A percentile compares a stretch with the other conserved stretches of the same genome.
Conservation (phyloP, 1,140 invertebrate genomes). For the Platorchestia sp. region DNA sequence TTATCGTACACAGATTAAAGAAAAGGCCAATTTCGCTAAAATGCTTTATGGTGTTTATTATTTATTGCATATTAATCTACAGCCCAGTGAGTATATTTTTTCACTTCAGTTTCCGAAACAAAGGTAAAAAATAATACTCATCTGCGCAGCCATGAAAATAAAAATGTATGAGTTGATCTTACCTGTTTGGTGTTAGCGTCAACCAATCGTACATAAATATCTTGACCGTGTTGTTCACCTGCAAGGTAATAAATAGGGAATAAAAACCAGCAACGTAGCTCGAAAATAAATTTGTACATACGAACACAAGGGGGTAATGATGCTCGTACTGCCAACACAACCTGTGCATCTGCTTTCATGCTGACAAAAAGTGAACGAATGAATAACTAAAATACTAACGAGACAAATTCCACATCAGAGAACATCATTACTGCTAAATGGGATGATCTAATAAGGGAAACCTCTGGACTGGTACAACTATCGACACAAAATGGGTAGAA, state of each 20-base stretch:
- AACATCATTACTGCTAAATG: not conserved
- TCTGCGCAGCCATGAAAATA: not conserved
- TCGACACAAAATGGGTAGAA: not conserved
- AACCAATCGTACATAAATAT: slow-evolving; percentile 57
- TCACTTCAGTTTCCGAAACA: not conserved
- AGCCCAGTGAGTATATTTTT: not conserved
- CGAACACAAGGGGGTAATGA: not conserved
- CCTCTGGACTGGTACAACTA: not conserved
- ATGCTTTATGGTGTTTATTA: not conserved
- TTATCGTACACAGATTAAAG: not conserved
- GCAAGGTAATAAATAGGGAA: slow-evolving; percentile 51
- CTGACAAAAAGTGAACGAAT: not conserved
- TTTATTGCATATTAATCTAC: not conserved
- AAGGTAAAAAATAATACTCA: not conserved
- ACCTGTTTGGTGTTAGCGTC: slow-evolving; percentile 58
- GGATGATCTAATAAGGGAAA: not conserved
- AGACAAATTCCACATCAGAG: not conserved
- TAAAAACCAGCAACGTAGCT: not conserved
- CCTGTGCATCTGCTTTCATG: not conserved
- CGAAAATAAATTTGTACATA: not conserved
- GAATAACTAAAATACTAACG: not conserved
- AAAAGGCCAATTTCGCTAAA: not conserved
- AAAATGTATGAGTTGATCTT: not conserved
- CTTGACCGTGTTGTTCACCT: slow-evolving; percentile 36
- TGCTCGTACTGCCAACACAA: not conserved